Evolutionary conservation across 2,888 invertebrate genomes (phyloP).

Genomic region (Spodoptera picta): DNA sequence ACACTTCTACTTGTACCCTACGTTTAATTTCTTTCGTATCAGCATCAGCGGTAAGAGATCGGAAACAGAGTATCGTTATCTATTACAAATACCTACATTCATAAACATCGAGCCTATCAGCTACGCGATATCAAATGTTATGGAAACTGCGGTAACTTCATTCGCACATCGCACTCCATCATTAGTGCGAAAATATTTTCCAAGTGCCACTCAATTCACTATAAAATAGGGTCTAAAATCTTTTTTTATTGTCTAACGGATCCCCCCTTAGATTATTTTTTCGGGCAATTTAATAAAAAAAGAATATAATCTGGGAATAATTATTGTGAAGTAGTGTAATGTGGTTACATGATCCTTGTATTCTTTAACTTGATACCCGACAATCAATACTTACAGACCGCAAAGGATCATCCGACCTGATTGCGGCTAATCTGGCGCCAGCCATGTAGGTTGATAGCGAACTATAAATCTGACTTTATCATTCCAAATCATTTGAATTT

Average conservation of each 20-base stretch:
- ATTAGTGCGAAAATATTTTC: background rate
- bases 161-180: background rate
- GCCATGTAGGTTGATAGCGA: slow-evolving; percentile 1
- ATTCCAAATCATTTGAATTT: slow-evolving; percentile 21
- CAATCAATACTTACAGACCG: slow-evolving; percentile 73
- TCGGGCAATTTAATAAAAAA: no score
- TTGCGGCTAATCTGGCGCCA: slow-evolving; percentile 72
- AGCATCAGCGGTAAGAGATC: slow-evolving; percentile 58
- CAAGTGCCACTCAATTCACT: no score
- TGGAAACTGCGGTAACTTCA: slow-evolving; percentile 30
- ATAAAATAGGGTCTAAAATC: no score
- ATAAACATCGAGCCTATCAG: slow-evolving; percentile 69
- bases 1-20: slow-evolving; percentile 18
- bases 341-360: slow-evolving; percentile 12
- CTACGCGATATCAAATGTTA: slow-evolving; percentile 59
- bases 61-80: slow-evolving; percentile 75
- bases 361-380: slow-evolving; percentile 68
- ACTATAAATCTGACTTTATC: slow-evolving; percentile 18
- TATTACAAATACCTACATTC: slow-evolving; percentile 63
- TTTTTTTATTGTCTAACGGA: no score
- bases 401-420: slow-evolving; percentile 74
- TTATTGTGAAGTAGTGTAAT: no score
- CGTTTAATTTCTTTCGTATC: slow-evolving; percentile 55
- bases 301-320: no score
- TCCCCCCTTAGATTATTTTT: no score